phyloP scores from a whole-genome alignment of 2,888 invertebrate genomes.

The Spicauda simplicius region DNA sequence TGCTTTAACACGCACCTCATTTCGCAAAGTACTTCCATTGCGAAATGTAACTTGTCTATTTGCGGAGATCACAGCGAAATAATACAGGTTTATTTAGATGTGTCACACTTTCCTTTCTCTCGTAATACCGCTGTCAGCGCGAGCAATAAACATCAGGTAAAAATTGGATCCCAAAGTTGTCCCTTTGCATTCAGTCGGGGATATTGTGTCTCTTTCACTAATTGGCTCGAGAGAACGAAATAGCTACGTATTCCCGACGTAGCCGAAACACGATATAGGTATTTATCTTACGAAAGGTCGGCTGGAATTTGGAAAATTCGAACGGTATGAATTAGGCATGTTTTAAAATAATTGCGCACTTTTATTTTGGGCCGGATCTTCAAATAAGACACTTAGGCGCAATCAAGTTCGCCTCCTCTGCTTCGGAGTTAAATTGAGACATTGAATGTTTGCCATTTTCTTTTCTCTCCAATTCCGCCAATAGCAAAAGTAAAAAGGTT shows the following conservation, averaged over 20 bases:
- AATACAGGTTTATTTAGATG: constrained; percentile 62
- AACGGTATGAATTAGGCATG: constrained; percentile 68
- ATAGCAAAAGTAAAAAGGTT: constrained; percentile 74
- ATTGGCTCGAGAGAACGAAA: constrained; percentile 63
- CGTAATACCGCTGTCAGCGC: constrained; percentile 75
- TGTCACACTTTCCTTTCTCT: constrained; percentile 65
- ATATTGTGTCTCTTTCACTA: constrained; percentile 73
- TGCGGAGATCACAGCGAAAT: constrained; percentile 54
- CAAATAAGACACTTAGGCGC: constrained; percentile 59
- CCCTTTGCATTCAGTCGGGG: constrained; percentile 60
- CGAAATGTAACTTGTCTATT: constrained; percentile 47
- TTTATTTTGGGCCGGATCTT: constrained; percentile 60
- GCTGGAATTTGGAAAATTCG: constrained; percentile 52
- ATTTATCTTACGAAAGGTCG: constrained; percentile 62
- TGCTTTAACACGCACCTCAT: constrained; percentile 8
- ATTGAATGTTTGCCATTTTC: constrained; percentile 78
- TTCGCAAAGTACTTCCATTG: constrained; percentile 2
- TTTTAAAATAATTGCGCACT: constrained; percentile 66
- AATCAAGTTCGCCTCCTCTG: constrained; percentile 60
- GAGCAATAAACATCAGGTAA: constrained; percentile 79
- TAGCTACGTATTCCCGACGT: constrained; percentile 45
- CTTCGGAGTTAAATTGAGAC: constrained; percentile 73
- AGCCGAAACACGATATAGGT: constrained; percentile 60
- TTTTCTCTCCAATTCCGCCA: constrained; percentile 75
- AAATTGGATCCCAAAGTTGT: constrained; percentile 71